These are phyloP conservation scores for Pocillopora grandis DNA, from an alignment of 92 coral and sea anemone genomes.

Conservation along the genomic window DNA sequence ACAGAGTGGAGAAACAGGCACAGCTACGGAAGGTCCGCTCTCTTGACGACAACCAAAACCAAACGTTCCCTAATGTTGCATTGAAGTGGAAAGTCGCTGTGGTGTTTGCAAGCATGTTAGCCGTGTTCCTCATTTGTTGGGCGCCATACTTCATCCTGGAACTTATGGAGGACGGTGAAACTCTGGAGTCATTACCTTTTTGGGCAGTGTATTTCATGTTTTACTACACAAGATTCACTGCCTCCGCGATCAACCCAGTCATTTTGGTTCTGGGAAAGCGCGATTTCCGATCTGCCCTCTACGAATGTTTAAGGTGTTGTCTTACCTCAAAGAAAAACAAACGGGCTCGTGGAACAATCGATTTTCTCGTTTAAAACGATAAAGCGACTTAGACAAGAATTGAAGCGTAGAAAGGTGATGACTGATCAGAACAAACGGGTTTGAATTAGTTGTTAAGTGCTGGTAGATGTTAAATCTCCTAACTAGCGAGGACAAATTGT, in stretches of 20 bases:
- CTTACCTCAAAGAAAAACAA: neutral
- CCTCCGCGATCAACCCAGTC: slow-evolving; percentile 49
- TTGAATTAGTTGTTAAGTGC: neutral
- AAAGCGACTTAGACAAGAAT: neutral
- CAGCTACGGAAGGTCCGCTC: neutral
- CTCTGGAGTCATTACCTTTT: slow-evolving; percentile 7
- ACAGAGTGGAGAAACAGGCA: neutral
- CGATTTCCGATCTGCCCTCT: slow-evolving; percentile 40
- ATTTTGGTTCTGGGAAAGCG: slow-evolving; percentile 43
- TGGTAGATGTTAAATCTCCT: neutral
- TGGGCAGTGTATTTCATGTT: slow-evolving; percentile 25
- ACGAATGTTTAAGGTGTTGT: slow-evolving; percentile 5
- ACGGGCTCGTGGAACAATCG: neutral
- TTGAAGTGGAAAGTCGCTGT: slow-evolving; percentile 6
- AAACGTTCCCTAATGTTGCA: neutral
- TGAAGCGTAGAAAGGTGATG: neutral
- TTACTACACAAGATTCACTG: slow-evolving; percentile 39
- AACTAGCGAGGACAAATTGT: neutral
- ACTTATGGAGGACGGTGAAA: slow-evolving; percentile 18
- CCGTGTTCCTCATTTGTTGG: slow-evolving; percentile 48
- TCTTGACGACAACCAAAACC: neutral
- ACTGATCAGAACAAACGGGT: neutral
- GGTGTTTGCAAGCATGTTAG: slow-evolving; percentile 37
- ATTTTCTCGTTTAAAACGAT: neutral
- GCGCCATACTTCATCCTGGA: slow-evolving; percentile 44